phyloP scores from a whole-genome alignment of 2,888 invertebrate genomes.

The Phyto melanocephala region DNA sequence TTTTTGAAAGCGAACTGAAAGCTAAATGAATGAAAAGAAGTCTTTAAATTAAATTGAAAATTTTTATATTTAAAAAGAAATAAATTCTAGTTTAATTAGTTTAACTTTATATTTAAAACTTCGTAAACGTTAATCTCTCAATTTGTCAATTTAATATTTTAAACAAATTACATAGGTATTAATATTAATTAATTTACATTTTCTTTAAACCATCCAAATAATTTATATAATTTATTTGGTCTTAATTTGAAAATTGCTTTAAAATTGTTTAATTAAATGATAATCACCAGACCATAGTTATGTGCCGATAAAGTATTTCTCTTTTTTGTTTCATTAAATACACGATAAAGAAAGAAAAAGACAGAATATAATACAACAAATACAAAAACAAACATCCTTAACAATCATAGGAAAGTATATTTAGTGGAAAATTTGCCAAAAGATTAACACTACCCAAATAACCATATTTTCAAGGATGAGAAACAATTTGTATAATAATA shows the following conservation, averaged over 20 bases:
- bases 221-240: constrained; percentile 30
- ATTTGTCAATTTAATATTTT: too few relatives aligned
- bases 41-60: background rate
- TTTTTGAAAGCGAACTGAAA: background rate
- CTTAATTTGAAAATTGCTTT: constrained; percentile 35
- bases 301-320: constrained; percentile 29
- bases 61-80: too few relatives aligned
- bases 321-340: background rate
- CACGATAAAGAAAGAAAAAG: background rate
- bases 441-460: too few relatives aligned
- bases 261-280: constrained; percentile 48
- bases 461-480: too few relatives aligned
- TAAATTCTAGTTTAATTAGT: too few relatives aligned
- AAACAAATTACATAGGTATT: too few relatives aligned
- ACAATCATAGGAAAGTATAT: constrained; percentile 45
- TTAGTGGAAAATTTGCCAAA: constrained; percentile 50
- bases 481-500: too few relatives aligned
- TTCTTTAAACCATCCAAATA: background rate
- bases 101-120: too few relatives aligned
- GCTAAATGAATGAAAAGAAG: background rate
- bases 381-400: constrained; percentile 13
- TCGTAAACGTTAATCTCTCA: constrained; percentile 2
- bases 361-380: background rate
- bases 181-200: too few relatives aligned
- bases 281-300: constrained; percentile 59